A percentile compares a stretch with the other conserved stretches of the same genome.
Conservation (phyloP, 2,113 vertebrate species). For the Thunnus thynnus region DNA sequence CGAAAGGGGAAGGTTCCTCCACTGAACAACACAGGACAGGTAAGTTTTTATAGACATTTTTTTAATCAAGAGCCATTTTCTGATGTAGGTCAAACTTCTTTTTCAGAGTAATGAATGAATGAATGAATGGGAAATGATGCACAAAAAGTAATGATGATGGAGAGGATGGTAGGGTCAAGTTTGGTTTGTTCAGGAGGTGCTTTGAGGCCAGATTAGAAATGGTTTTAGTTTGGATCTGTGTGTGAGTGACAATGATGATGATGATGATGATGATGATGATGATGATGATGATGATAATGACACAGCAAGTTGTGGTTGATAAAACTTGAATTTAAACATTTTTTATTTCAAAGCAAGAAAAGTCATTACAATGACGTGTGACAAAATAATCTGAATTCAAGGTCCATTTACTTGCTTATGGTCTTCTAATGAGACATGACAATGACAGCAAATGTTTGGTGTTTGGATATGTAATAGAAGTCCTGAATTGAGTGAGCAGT, state of each 20-base stretch:
- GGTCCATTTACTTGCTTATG: background rate
- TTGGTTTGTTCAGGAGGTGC: background rate
- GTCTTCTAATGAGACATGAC: background rate
- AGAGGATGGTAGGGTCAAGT: background rate
- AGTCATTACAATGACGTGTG: background rate
- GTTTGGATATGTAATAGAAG: too few species aligned
- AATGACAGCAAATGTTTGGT: background rate
- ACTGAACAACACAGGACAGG: background rate
- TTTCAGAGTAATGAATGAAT: constrained; percentile 13
- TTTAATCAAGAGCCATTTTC: background rate
- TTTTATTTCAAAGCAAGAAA: background rate
- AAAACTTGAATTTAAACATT: background rate
- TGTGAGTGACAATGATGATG: background rate
- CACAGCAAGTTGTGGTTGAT: too few species aligned
- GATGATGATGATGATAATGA: background rate
- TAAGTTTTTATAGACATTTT: background rate
- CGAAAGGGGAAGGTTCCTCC: background rate
- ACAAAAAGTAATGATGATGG: background rate
- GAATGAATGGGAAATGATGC: background rate
- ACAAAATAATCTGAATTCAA: background rate
- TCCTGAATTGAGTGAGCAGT: too few species aligned
- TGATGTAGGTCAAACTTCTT: background rate
- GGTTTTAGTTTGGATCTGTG: background rate
- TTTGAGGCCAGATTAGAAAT: too few species aligned
- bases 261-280: too few species aligned